Evolutionary conservation across 1,140 invertebrate genomes (phyloP), one percentile per base, ranked within the genome.

Genomic region (Heliconius melpomene): DNA sequence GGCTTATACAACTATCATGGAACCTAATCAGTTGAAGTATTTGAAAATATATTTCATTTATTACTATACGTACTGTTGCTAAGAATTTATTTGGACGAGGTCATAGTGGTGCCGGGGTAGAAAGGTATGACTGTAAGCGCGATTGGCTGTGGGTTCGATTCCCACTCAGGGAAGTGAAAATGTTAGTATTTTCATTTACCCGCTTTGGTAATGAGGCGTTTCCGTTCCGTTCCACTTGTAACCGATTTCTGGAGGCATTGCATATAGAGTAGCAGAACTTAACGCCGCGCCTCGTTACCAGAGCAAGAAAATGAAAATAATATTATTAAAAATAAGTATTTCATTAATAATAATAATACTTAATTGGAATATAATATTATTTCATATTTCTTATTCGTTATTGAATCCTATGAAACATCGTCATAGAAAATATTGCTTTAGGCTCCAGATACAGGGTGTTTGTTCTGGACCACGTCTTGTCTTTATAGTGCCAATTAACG

Each of bases 401-500:
- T 9, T 60, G n/a, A n/a, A n/a, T 66, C 13, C 0, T 29, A 18
- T 29, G 60, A 26, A 26, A 29, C 26, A 66, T 29, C 23, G 3
- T 26, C 13, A 16, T 26, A 66, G 60, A 66, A 66, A 66, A 26
- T 66, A 16, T 66, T 66, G 26, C 60, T 66, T 66, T 18, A 66
- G 60, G 60, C 60, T 66, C 11, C 29, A 16, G 23, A 5, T 66
- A 66, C 60, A 26, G 60, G 3, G 5, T 29, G 60, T 66, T 66
- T 29, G n/a, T 66, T 66, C 29, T 66, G 26, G 60, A 13, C 60
- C 9, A 29, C 3, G 23, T 66, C 60, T 66, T 26, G 73, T 20
- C 73, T 74, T 74, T 46, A 52, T 26, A 60, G 38, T 77, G 70
- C 38, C 60, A 76, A 71, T 77, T 77, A 77, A 77, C 60, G 23